Conservation (phyloP, 2,113 vertebrate species). For the Esox niger region DNA sequence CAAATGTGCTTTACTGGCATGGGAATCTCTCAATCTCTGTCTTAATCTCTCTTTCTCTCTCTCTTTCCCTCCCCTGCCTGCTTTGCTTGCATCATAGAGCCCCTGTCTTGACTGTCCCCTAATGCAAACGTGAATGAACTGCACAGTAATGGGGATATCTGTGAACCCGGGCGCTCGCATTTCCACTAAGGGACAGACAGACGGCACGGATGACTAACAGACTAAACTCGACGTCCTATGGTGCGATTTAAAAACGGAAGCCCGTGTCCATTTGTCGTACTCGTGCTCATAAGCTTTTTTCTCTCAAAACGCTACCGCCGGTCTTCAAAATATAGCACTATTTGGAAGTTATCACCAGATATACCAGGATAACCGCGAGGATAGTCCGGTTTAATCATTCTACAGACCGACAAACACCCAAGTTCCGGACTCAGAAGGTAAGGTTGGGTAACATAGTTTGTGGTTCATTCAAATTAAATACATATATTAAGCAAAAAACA, state of each 20-base stretch:
- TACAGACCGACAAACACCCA: background rate
- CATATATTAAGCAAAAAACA: background rate
- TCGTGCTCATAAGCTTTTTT: constrained; percentile 9
- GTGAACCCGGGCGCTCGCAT: constrained; percentile 41
- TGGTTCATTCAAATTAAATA: background rate
- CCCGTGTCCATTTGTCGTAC: constrained; percentile 11
- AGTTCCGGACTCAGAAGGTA: constrained; percentile 51
- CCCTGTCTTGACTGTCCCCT: background rate
- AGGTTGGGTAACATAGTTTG: constrained; percentile 31
- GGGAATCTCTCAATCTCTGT: constrained; percentile 26
- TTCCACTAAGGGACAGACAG: constrained; percentile 39
- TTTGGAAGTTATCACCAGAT: constrained; percentile 57
- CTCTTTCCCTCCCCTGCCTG: constrained; percentile 15
- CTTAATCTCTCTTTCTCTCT: constrained; percentile 26
- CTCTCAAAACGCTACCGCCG: constrained; percentile 16
- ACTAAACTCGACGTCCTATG: background rate
- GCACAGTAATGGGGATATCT: constrained; percentile 57
- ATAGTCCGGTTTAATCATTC: constrained; percentile 24
- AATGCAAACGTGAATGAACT: constrained; percentile 40
- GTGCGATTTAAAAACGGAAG: background rate
- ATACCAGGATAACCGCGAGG: constrained; percentile 58
- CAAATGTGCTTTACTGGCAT: no score
- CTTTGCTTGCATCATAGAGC: constrained; percentile 38
- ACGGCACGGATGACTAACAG: constrained; percentile 49
- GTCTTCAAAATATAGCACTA: constrained; percentile 44